Conservation (phyloP, 2,797 vertebrate species). For the Sphaeramia orbicularis region DNA sequence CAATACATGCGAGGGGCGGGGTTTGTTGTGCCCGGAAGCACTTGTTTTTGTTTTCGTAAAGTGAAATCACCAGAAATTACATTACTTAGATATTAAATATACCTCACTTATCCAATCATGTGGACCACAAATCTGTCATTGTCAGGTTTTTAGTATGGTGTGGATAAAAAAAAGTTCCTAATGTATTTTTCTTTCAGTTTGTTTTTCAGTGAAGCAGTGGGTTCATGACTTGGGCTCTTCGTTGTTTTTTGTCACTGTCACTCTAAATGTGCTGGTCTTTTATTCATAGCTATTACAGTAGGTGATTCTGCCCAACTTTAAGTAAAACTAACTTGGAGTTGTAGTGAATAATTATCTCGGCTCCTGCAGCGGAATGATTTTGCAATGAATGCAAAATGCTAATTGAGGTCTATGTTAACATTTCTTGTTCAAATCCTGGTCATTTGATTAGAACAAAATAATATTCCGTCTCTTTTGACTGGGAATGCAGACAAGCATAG, state of each 20-base stretch:
- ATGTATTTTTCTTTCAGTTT: not conserved
- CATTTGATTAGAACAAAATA: constrained; percentile 80
- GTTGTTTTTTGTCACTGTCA: constrained; percentile 21
- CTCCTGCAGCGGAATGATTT: constrained; percentile 51
- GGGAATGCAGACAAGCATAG: constrained; percentile 74
- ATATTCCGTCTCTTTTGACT: constrained; percentile 79
- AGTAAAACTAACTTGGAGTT: constrained; percentile 43
- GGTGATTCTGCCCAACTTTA: constrained; percentile 19
- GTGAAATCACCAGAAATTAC: no score
- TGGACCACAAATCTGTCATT: no score
- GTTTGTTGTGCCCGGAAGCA: no score
- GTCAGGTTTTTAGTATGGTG: not conserved
- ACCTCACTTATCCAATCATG: no score
- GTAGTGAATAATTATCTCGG: constrained; percentile 49
- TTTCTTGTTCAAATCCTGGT: constrained; percentile 68
- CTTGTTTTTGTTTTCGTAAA: no score
- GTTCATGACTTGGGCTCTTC: constrained; percentile 8
- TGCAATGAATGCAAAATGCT: constrained; percentile 68
- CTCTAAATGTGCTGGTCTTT: constrained; percentile 15
- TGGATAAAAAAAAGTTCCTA: not conserved
- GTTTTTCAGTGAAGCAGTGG: not conserved
- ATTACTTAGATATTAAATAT: no score
- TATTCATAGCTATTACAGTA: constrained; percentile 20
- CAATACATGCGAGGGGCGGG: no score
- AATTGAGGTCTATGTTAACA: constrained; percentile 58